These are phyloP conservation scores for Ciona savignyi DNA, from an alignment of 23 tunicate species.

Conservation along the genomic window DNA sequence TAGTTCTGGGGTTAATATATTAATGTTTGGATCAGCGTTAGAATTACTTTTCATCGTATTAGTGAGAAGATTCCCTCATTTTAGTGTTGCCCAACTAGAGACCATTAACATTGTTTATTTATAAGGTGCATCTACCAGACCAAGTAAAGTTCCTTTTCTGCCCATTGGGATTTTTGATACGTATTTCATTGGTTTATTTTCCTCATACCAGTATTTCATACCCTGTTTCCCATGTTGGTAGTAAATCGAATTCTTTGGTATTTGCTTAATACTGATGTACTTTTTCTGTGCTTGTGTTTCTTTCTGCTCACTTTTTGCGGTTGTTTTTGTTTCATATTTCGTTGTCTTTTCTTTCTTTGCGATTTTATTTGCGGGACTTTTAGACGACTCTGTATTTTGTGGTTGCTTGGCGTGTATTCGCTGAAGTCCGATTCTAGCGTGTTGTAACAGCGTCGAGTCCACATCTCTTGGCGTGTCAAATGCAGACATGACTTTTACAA, in stretches of 20 bases:
- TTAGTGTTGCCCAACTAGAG: no score
- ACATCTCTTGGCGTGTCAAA: neutral
- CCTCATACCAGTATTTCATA: conserved; percentile 96
- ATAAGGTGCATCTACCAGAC: conserved; percentile 84
- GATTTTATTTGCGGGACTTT: neutral
- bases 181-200: conserved; percentile 48
- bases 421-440: conserved; percentile 56
- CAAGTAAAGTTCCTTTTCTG: conserved; percentile 83
- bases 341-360: neutral
- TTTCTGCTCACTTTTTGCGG: neutral
- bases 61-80: no score
- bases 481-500: neutral
- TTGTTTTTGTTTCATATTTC: neutral
- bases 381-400: neutral
- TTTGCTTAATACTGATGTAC: conserved; percentile 52
- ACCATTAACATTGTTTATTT: conserved; percentile 41
- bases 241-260: conserved; percentile 47
- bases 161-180: conserved; percentile 58
- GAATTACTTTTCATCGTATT: no score
- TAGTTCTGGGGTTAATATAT: no score
- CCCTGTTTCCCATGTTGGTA: conserved; percentile 81
- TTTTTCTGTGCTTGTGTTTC: conserved; percentile 6
- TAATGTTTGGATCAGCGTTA: no score
- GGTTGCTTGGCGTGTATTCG: conserved; percentile 40
- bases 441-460: conserved; percentile 37